A percentile compares a stretch with the other conserved stretches of the same genome.
These are phyloP conservation scores for Alca torda DNA, from an alignment of 2,797 vertebrate genomes.

Conservation along the genomic window DNA sequence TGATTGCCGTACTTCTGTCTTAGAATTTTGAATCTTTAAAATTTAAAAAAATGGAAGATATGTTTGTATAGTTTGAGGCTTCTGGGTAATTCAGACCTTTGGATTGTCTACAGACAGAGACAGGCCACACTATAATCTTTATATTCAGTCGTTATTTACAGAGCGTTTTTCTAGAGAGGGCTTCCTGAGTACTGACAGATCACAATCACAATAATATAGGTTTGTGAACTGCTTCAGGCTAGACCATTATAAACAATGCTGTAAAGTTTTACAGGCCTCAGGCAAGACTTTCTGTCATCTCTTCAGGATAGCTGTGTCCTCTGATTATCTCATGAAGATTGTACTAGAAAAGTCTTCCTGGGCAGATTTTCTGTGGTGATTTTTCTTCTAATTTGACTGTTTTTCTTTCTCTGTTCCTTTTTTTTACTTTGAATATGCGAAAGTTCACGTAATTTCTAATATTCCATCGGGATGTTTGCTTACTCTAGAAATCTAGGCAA, in stretches of 20 bases:
- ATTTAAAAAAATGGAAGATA: fast-evolving
- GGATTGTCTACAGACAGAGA: background rate
- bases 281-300: background rate
- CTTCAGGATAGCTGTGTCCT: background rate
- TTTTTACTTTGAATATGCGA: background rate
- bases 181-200: background rate
- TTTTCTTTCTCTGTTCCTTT: background rate
- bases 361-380: background rate
- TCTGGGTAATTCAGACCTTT: background rate
- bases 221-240: background rate
- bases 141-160: background rate
- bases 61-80: background rate
- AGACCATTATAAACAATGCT: background rate
- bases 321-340: background rate
- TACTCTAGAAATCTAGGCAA: background rate
- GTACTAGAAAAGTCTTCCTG: background rate
- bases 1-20: background rate
- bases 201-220: background rate
- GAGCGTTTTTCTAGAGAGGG: background rate
- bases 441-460: background rate
- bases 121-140: background rate
- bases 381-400: background rate
- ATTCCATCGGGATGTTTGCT: background rate
- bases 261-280: background rate
- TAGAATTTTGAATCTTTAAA: background rate